Evolutionary conservation across 1,140 invertebrate genomes (phyloP), one percentile per base, ranked within the genome.

Genomic region (Tribolium castaneum): DNA sequence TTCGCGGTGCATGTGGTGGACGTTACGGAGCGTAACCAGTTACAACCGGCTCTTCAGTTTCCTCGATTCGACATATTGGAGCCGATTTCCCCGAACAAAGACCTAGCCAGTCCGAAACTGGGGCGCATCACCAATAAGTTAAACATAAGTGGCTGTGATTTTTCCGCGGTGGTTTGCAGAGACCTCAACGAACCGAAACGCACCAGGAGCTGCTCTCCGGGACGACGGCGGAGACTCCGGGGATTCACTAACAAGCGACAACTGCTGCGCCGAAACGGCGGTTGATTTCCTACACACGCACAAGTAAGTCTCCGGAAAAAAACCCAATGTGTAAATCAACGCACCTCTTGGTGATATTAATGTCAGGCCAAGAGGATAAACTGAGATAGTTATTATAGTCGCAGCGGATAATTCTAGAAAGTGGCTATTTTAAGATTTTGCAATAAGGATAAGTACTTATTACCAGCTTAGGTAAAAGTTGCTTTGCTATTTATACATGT

Each of bases 11-110:
- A 70, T 70, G 59, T 52, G 39, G 75, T 51, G 16, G 45, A 39
- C 49, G 75, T 25, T 22, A 66, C 25, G 50, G 73, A 66, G 54
- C 25, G 49, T 76, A 72, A 59, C 66, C 70, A 70, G 77, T 74
- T 74, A 70, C 54, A 78, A 78, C 71, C 56, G 77, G 59, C 72
- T 74, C 52, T 76, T 51, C 56, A 39, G 54, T 75, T 75, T 62
- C 73, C 54, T 59, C 54, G 19, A 59, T 25, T 25, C 59, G 10
- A 35, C 70, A 72, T 72, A 72, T 70, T 70, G 30, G 51, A 66
- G 12, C 7, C 59, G 59, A 66, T 66, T 66, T 66, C 59, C 59
- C 54, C 30, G 4, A 59, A 25, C 14, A 9, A 35, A 66, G 59
- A 66, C 35, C 59, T 12, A 13, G 25, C 59, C 39, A 22, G 16